phyloP scores from a whole-genome alignment of 2,888 invertebrate genomes.

The Drosophila neonasuta region DNA sequence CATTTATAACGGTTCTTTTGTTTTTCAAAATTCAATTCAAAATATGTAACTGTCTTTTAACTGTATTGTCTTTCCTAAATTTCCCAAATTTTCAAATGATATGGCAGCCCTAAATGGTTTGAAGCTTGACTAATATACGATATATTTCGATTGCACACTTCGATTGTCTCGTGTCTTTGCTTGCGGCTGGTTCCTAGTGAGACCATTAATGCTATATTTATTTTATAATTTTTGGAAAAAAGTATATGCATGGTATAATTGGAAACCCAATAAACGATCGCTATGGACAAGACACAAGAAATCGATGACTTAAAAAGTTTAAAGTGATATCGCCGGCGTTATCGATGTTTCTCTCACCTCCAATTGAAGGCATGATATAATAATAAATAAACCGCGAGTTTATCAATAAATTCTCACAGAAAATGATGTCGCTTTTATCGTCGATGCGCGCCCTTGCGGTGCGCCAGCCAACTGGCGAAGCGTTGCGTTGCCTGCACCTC shows the following conservation, averaged over 20 bases:
- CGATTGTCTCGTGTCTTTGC: constrained; percentile 16
- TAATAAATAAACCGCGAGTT: constrained; percentile 16
- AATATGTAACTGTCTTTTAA: constrained; percentile 36
- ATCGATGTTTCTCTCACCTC: neutral
- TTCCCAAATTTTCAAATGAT: constrained; percentile 19
- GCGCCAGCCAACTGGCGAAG: constrained; percentile 66
- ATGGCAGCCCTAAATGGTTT: constrained; percentile 22
- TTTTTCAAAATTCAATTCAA: neutral
- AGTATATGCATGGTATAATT: no score
- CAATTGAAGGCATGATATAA: constrained; percentile 46
- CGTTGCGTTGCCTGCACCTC: constrained; percentile 83
- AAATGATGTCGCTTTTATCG: constrained; percentile 70
- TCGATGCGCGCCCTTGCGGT: constrained; percentile 64
- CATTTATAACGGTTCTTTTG: neutral
- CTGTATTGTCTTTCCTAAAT: constrained; percentile 28
- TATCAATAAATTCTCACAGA: constrained; percentile 35
- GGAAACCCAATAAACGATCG: neutral
- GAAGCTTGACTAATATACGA: constrained; percentile 21
- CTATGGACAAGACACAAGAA: neutral
- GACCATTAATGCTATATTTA: constrained; percentile 36
- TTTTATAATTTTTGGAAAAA: no score
- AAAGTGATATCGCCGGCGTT: no score
- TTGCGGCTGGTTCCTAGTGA: constrained; percentile 18
- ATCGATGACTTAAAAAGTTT: no score
- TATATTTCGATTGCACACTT: constrained; percentile 3